Evolutionary conservation across 2,888 invertebrate genomes (phyloP).

Genomic region (Selenia dentaria): DNA sequence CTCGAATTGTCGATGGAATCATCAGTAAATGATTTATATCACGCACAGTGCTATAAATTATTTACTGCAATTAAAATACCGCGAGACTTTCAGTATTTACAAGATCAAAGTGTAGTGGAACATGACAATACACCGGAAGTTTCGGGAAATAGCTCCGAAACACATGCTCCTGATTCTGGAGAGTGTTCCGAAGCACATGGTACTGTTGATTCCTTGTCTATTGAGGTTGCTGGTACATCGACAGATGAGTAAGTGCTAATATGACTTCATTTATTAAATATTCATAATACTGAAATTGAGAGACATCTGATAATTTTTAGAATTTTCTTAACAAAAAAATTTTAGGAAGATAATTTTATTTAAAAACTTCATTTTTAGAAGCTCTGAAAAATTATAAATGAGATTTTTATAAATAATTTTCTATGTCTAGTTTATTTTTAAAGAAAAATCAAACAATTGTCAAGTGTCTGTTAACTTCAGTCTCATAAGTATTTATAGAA

Average conservation of each 20-base stretch:
- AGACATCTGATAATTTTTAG: slow-evolving; percentile 26
- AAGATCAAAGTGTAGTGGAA: slow-evolving; percentile 17
- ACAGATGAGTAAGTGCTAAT: slow-evolving; percentile 30
- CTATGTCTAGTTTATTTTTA: not conserved
- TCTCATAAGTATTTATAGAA: slow-evolving; percentile 4
- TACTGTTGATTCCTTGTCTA: slow-evolving; percentile 22
- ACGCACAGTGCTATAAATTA: slow-evolving; percentile 37
- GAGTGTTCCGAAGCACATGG: slow-evolving; percentile 26
- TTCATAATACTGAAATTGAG: slow-evolving; percentile 8
- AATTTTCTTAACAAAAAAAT: slow-evolving; percentile 18
- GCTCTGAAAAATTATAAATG: slow-evolving; percentile 22
- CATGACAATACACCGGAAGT: slow-evolving; percentile 28
- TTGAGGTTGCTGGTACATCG: slow-evolving; percentile 28
- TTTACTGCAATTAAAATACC: not conserved
- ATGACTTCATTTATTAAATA: slow-evolving; percentile 25
- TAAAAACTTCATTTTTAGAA: slow-evolving; percentile 1
- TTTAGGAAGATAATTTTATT: not conserved
- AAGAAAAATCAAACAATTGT: slow-evolving; percentile 5
- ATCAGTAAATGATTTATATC: slow-evolving; percentile 33
- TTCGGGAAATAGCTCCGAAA: slow-evolving; percentile 30
- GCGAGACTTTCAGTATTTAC: slow-evolving; percentile 18
- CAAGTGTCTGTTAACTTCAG: not conserved
- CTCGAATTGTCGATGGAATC: slow-evolving; percentile 30
- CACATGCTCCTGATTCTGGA: slow-evolving; percentile 22
- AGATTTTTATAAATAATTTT: slow-evolving; percentile 21